Conservation (phyloP, 2,888 invertebrate species). For the Metellina segmentata region DNA sequence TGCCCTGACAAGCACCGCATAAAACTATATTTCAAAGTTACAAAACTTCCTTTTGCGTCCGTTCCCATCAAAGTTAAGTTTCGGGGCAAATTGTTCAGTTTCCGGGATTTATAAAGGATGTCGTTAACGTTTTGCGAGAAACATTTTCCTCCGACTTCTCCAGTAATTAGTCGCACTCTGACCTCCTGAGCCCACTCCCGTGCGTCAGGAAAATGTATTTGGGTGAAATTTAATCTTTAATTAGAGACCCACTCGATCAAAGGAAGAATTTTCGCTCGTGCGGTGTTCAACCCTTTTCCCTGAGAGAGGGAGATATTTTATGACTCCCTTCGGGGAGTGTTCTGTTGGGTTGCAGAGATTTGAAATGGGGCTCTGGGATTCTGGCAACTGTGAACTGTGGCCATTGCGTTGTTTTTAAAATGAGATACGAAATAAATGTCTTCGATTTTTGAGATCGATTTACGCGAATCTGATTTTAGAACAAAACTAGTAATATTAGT, state of each 20-base stretch:
- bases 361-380: too few species aligned
- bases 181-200: background rate
- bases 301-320: too few species aligned
- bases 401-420: too few species aligned
- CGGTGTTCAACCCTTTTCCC: background rate
- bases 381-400: too few species aligned
- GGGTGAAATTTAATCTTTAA: conserved; percentile 20
- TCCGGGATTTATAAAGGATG: conserved; percentile 11
- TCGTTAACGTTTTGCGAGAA: background rate
- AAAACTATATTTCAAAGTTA: conserved; percentile 25
- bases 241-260: conserved; percentile 27
- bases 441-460: background rate
- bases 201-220: too few species aligned
- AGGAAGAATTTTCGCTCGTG: conserved; percentile 6
- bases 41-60: background rate
- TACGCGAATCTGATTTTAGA: background rate
- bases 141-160: background rate
- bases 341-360: too few species aligned
- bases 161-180: conserved; percentile 16
- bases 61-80: conserved; percentile 11
- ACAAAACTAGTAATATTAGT: too few species aligned
- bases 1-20: conserved; percentile 2
- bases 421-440: background rate
- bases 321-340: too few species aligned
- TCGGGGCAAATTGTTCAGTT: conserved; percentile 3